Evolutionary conservation across 1,140 invertebrate genomes (phyloP), one percentile per base, ranked within the genome.

Genomic region (Ceratoteleas bidentatus): DNA sequence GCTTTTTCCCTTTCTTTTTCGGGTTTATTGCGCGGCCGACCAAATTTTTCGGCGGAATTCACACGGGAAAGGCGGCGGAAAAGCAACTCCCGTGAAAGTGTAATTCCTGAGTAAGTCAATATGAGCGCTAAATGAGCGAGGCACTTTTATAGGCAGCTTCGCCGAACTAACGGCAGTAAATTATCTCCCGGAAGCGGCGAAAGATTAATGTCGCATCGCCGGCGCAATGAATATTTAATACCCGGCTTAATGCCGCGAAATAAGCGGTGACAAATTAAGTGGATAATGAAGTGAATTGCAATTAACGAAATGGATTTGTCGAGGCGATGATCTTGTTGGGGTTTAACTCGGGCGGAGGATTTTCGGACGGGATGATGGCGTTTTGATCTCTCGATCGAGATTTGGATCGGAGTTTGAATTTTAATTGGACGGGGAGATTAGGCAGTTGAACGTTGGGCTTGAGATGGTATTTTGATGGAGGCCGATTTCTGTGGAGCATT

Each of bases 261-360:
- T 79, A 64, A 77, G 74, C 47, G 68, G 33, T 76, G 81, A 83
- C 72, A 83, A 83, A 83, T 80, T 83, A 80, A 80, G 61, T 62
- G 50, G 49, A 47, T 58, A 61, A 53, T 70, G 50, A 66, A 56
- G 61, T 49, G 40, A 72, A 43, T 52, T 36, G 65, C 65, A 75
- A 70, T 75, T 80, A 73, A 54, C 54, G 60, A 36, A 40, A 40
- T 40, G 36, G 36, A 40, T 40, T 40, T 40, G 7, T 40, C 36
- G 7, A 11, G 36, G 36, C 36, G 36, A 40, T 9, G 7, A 40
- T 40, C 36, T 40, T 40, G 36, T 40, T 40, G 2, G 24, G 24
- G 24, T 24, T 24, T 1, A 24, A 24, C 24, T 24, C 24, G 24
- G 24, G 24, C 24, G 1, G 24, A 24, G 24, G 24, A 40, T 40